Evolutionary conservation across 2,113 vertebrate genomes (phyloP).

Genomic region (Psophia crepitans): DNA sequence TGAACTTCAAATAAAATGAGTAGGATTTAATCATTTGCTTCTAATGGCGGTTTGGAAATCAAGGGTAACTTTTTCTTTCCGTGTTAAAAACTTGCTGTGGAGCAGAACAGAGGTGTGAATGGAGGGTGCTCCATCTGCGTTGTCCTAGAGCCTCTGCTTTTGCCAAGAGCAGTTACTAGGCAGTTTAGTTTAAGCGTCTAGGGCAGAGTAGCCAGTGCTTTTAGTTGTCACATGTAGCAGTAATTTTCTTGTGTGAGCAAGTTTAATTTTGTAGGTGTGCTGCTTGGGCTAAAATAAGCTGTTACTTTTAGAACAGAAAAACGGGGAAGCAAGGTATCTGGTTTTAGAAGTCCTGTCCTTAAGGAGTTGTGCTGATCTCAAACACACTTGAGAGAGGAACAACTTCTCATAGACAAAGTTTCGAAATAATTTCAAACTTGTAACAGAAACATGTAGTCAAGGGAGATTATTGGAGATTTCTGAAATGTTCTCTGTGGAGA

Average conservation of each 20-base stretch:
- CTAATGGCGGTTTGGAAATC: neutral
- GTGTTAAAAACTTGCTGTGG: neutral
- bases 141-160: neutral
- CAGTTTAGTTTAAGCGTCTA: neutral
- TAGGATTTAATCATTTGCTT: neutral
- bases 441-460: neutral
- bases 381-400: neutral
- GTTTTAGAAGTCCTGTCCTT: neutral
- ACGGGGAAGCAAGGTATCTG: fast-evolving
- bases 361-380: neutral
- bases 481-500: neutral
- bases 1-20: neutral
- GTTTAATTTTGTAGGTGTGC: neutral
- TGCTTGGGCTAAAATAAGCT: neutral
- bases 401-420: neutral
- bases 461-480: neutral
- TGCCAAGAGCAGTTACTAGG: neutral
- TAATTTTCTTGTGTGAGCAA: neutral
- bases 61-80: neutral
- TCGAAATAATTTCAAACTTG: neutral
- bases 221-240: fast-evolving
- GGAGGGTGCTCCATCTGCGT: fast-evolving
- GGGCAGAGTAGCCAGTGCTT: neutral
- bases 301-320: neutral
- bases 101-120: neutral